Base-by-base conservation (phyloP, 2,888 invertebrate genomes). In the Eueremaeus valkanovi region DNA sequence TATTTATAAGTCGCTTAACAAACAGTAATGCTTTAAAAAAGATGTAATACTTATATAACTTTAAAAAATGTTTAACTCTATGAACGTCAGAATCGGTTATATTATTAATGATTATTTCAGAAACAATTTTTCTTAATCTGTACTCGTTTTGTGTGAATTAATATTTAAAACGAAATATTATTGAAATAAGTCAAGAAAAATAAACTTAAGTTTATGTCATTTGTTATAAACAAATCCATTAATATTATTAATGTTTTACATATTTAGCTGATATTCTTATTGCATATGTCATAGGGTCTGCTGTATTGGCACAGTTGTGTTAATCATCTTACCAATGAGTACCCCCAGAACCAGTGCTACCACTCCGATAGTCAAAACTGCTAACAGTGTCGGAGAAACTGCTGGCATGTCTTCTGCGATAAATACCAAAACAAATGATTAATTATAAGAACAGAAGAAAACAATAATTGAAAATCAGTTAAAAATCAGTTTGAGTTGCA, bases 341-440 rank as follows among this genome's bases (percentile, higher is more conserved):
- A 75, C 72, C 36, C 75, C 75, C 31, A 75, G 58, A 40, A 75
- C 58, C 1, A 75, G 72, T 6, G 75, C 75, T 9, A 66, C 75
- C 21, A 75, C 75, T 51, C 75, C 75, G 1, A 75, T 75, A 8
- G 75, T 75, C 9, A 75, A 31, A 18, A 75, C 75, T 16, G 75
- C 75, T 33, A 75, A 63, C 33, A 75, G 9, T 40, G 75, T 75
- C 33, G 75, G 75, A 40, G 75, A 75, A 9, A 75, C 75, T 16
- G 75, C 75, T 31, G 75, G 72, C 72, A 63, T 63, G 29, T 63
- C 70, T 29, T 31, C 58, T 58, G 24, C 21, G 29, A 16, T 55
- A 24, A 3, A 55, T 9, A 55, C 18, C 24, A 24, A 8, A 27
- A 21, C 29, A 55, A 55, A 24, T 55, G 55, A 55, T 55, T 55